Base-by-base conservation (phyloP, 2,888 invertebrate species). In the Eupithecia dodoneata region DNA sequence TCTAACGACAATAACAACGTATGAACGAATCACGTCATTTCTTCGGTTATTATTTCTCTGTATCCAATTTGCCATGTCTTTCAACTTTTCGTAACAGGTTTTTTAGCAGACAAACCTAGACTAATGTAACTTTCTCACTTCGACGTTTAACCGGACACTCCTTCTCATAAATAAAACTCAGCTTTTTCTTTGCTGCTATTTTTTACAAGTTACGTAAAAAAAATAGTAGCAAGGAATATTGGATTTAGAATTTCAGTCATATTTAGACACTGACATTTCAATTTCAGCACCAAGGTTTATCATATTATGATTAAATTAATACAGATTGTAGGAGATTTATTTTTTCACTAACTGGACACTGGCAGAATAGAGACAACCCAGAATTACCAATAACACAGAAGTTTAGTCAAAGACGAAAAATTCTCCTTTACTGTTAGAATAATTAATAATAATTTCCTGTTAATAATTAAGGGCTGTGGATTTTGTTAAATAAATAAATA, bases 11-110 rank as follows among this genome's bases (percentile, higher is more conserved):
- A 63, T 63, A 5, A 63, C 18, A 4, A 30, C 4, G 30, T 10
- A 30, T 4, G 10, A 30, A 63, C 30, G 10, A 63, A 63, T 10
- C 59, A 59, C 7, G 10, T 63, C 9, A 63, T 0, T 10, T 30
- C 30, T 63, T 63, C 63, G 63, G 4, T 12, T 4, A 63, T 30
- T 63, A 18, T 63, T 63, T 63, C 18, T 63, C 63, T 63, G 63
- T 63, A 63, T 63, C 63, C 30, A 63, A 63, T 63, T 63, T 30
- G 63, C 66, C 42, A 52, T 12, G 52, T 69, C 69, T 63, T 63
- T 63, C 69, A 66, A 66, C 66, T 66, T 66, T 66, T 66, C 42
- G 42, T 42, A 66, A 66, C 66, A 66, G 66, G 66, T 66, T 66
- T 66, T 66, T 66, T 42, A 66, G 15, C 66, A 66, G 66, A 66